phyloP scores from a whole-genome alignment of 2,797 vertebrate species.

The Acanthurus tractus region DNA sequence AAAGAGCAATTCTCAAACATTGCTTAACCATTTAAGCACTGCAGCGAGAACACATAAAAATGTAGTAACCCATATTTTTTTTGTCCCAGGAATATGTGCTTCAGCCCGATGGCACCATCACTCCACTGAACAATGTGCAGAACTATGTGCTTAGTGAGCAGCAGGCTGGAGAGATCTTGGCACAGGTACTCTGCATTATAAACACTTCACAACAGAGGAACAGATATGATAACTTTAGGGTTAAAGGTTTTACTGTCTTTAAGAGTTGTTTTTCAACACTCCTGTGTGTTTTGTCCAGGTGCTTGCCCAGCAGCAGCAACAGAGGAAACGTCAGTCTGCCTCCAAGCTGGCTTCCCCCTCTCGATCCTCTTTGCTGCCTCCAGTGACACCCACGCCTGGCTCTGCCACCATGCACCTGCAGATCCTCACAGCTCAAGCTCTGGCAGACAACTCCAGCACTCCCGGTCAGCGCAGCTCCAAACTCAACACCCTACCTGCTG shows the following conservation, averaged over 20 bases:
- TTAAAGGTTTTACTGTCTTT: background rate
- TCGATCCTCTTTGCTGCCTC: constrained; percentile 75
- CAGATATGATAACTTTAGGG: background rate
- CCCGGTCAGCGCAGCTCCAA: constrained; percentile 71
- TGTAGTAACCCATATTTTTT: background rate
- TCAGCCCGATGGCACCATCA: constrained; percentile 86
- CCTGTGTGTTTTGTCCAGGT: constrained; percentile 68
- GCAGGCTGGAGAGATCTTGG: constrained; percentile 87
- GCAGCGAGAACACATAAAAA: background rate
- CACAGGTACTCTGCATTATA: constrained; percentile 75
- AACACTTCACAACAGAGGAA: constrained; percentile 26
- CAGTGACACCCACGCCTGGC: constrained; percentile 75
- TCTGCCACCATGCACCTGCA: constrained; percentile 89
- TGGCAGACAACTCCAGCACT: constrained; percentile 79
- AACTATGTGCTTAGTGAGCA: constrained; percentile 89
- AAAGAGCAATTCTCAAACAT: background rate
- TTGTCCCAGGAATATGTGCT: constrained; percentile 84
- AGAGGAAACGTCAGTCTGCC: constrained; percentile 65
- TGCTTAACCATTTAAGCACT: background rate
- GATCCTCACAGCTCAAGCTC: constrained; percentile 87
- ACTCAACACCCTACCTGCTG: constrained; percentile 70
- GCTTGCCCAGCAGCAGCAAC: constrained; percentile 75
- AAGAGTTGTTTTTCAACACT: background rate
- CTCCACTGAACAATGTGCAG: constrained; percentile 85
- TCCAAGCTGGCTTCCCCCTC: constrained; percentile 59